Percentiles rank a stretch among this genome's conserved stretches.
phyloP scores from a whole-genome alignment of 2,797 vertebrate species.

The Protonibea diacanthus region DNA sequence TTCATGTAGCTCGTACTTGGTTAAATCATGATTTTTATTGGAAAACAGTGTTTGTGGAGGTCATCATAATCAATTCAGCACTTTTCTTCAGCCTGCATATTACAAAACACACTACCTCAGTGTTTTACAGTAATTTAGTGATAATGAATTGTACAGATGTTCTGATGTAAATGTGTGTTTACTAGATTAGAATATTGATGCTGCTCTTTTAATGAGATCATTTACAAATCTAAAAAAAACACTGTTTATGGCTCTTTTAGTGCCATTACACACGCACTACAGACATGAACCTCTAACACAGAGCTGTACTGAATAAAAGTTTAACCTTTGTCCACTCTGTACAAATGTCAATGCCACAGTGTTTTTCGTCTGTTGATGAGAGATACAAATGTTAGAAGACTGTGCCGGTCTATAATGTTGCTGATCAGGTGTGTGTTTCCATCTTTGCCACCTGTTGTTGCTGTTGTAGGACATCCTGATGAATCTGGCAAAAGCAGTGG shows the following conservation, averaged over 20 bases:
- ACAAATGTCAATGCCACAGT: not conserved
- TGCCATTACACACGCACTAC: not conserved
- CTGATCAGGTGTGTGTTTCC: not conserved
- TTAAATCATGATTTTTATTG: not conserved
- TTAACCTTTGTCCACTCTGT: not conserved
- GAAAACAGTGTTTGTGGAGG: not conserved
- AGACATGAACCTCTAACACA: not conserved
- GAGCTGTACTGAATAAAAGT: not conserved
- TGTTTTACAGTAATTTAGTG: constrained; percentile 8
- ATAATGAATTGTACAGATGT: constrained; percentile 17
- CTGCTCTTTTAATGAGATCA: not conserved
- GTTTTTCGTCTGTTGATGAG: not conserved
- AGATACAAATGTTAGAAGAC: not conserved
- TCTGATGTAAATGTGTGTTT: not conserved
- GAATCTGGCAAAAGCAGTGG: constrained; percentile 98
- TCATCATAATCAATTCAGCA: not conserved
- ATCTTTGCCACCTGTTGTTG: not conserved
- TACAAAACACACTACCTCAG: not conserved
- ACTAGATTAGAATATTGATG: constrained; percentile 6
- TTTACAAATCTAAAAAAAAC: not conserved
- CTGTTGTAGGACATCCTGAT: constrained; percentile 92
- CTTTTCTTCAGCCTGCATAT: not conserved
- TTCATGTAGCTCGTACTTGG: not conserved
- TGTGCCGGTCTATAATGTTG: constrained; percentile 5
- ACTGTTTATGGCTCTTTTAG: not conserved